Evolutionary conservation across 2,797 vertebrate species (phyloP).

Genomic region (Tenualosa ilisha): DNA sequence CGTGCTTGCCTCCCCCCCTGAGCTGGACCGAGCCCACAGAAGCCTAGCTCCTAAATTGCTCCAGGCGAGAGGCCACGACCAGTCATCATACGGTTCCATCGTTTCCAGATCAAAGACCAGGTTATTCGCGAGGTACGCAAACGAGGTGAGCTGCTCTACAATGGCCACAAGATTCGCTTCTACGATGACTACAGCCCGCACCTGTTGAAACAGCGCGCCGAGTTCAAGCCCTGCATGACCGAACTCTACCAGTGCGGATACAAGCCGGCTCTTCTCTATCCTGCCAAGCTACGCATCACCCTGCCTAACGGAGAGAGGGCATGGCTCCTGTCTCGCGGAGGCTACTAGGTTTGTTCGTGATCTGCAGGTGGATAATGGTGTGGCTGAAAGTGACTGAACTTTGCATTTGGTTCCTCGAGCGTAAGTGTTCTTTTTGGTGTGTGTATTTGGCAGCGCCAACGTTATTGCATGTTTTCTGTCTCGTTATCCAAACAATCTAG

Average conservation of each 20-base stretch:
- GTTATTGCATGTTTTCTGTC: neutral
- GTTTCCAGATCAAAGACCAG: neutral
- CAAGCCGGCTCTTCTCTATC: neutral
- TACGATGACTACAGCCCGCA: neutral
- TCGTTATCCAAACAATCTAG: no score
- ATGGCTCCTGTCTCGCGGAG: neutral
- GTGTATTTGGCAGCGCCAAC: neutral
- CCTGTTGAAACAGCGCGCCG: neutral
- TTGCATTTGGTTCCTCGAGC: neutral
- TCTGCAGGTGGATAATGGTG: neutral
- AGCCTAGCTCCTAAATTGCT: neutral
- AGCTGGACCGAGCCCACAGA: slow-evolving; percentile 14
- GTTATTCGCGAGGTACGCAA: neutral
- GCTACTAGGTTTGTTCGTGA: neutral
- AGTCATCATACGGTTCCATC: neutral
- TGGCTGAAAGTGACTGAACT: neutral
- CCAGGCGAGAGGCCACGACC: neutral
- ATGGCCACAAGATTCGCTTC: neutral
- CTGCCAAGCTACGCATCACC: neutral
- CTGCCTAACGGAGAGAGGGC: neutral
- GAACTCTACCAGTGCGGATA: neutral
- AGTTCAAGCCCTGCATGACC: neutral
- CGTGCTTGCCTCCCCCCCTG: neutral
- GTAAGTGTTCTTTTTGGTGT: neutral
- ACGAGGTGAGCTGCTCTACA: neutral